Percentiles rank a stretch among this genome's conserved stretches.
These are phyloP conservation scores for Myotis lucifugus DNA, from an alignment of 2,113 vertebrate genomes.

Conservation along the genomic window DNA sequence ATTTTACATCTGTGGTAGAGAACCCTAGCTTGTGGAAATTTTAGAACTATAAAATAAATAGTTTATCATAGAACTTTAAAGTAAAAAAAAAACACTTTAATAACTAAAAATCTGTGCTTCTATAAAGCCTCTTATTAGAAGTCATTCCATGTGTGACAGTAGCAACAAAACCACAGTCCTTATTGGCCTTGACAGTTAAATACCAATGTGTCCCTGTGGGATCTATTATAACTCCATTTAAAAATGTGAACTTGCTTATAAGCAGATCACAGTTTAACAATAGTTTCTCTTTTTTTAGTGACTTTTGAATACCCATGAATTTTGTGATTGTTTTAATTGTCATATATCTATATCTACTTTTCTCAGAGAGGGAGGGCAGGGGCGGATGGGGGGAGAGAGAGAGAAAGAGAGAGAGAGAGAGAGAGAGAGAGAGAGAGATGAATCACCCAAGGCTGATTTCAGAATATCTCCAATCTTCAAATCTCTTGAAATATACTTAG, in stretches of 20 bases:
- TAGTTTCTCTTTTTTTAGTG: neutral
- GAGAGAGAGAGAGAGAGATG: neutral
- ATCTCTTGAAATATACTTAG: neutral
- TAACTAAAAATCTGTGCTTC: neutral
- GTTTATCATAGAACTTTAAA: neutral
- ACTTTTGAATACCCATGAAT: neutral
- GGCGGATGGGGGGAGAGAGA: neutral
- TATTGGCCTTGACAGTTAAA: neutral
- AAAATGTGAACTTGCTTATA: neutral
- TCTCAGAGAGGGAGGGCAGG: neutral
- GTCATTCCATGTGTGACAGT: neutral
- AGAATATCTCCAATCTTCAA: neutral
- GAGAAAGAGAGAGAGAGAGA: neutral
- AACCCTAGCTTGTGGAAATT: neutral
- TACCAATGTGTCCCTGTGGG: neutral
- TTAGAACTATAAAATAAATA: neutral
- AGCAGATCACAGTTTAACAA: neutral
- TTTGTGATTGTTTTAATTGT: neutral
- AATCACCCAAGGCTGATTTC: neutral
- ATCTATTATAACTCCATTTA: conserved; percentile 19
- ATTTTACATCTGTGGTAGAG: neutral
- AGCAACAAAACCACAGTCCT: neutral
- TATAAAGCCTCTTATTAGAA: neutral
- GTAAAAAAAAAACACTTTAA: neutral
- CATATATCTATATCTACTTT: neutral